Conservation (phyloP, 1,140 invertebrate species). For the Akabosia matsudoensis region DNA sequence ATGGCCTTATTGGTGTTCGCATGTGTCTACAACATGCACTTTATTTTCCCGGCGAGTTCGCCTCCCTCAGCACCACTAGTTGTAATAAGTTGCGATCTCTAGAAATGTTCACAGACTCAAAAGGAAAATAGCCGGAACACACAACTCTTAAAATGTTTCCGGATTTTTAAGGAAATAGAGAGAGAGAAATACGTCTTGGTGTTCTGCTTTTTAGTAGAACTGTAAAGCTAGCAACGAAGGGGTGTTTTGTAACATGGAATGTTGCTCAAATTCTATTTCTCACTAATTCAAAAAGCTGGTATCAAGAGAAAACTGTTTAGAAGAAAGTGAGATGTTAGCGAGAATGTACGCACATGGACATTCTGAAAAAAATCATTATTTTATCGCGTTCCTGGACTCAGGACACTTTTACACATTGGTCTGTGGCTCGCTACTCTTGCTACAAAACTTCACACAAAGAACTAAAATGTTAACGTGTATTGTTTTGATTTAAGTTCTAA, state of each 20-base stretch:
- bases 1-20: constrained; percentile 1
- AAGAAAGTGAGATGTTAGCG: no score
- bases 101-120: not conserved
- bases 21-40: constrained; percentile 8
- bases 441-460: no score
- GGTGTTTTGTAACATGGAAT: not conserved
- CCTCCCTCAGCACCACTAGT: not conserved
- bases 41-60: not conserved
- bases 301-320: not conserved
- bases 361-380: no score
- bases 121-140: constrained; percentile 17
- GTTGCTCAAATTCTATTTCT: not conserved
- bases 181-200: not conserved
- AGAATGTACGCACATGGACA: no score
- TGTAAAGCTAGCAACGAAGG: no score
- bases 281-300: not conserved
- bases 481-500: no score
- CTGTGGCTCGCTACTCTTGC: no score
- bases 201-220: not conserved
- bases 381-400: no score
- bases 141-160: constrained; percentile 25
- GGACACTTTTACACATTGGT: no score
- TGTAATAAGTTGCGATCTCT: not conserved
- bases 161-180: not conserved
- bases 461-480: no score